Percentiles rank a stretch among this genome's conserved stretches.
Conservation (phyloP, 2,888 invertebrate species). For the Aphelenchoides bicaudatus region DNA sequence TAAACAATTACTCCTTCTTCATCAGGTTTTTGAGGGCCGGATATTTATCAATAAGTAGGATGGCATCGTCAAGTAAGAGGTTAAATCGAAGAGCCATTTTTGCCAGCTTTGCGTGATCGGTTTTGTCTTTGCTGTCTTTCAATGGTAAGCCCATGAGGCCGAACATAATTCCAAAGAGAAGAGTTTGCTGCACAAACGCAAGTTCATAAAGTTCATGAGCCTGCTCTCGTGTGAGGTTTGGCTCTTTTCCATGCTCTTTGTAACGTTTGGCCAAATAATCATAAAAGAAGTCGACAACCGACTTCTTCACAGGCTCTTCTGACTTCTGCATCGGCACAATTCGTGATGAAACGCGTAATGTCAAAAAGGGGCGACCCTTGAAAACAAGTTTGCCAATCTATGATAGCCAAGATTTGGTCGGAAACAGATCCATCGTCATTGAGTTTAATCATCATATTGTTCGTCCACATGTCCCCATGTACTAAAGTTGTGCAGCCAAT, state of each 20-base stretch:
- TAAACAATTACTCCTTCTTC: too few species aligned
- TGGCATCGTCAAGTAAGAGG: neutral
- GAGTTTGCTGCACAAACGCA: conserved; percentile 2
- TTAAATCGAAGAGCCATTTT: conserved; percentile 5
- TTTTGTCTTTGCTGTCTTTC: neutral
- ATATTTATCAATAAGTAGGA: neutral
- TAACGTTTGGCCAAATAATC: conserved; percentile 12
- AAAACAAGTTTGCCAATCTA: conserved; percentile 18
- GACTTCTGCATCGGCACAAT: conserved; percentile 20
- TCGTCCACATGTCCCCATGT: conserved; percentile 13
- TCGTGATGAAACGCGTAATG: conserved; percentile 12
- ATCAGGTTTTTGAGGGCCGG: neutral
- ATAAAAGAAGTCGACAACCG: conserved; percentile 13
- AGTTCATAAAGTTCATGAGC: conserved; percentile 15
- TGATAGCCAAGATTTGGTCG: conserved; percentile 8
- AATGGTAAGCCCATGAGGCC: conserved; percentile 2
- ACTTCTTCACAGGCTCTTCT: neutral
- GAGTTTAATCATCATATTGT: conserved; percentile 17
- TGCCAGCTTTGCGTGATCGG: neutral
- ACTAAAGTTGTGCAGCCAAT: neutral
- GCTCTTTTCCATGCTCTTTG: neutral
- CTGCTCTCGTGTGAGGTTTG: conserved; percentile 7
- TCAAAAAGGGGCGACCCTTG: conserved; percentile 12
- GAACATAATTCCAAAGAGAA: neutral
- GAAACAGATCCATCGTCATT: conserved; percentile 15